Base-by-base conservation (phyloP, 2,888 invertebrate species). In the Micropterix aruncella region DNA sequence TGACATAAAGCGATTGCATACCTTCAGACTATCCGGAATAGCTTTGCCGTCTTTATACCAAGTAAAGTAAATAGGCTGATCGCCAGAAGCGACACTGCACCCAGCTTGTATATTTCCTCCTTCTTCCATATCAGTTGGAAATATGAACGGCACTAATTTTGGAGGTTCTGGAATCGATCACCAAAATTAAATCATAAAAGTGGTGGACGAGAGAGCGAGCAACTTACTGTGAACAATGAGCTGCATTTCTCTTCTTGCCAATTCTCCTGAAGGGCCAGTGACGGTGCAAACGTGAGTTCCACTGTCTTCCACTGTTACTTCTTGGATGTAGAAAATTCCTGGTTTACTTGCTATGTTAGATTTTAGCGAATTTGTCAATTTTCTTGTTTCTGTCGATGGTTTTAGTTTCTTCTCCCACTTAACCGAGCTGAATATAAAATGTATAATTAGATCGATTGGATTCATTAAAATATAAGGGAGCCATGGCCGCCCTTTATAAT, bases 101-200 rank as follows among this genome's bases (percentile, higher is more conserved):
- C 83, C 79, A 46, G 84, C 79, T 58, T 83, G 77, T 48, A 80
- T 78, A 52, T 83, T 63, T 56, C 83, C 77, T 49, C 81, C 78
- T 65, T 84, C 76, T 62, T 80, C 79, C 14, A 82, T 68, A 56
- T 77, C 79, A 50, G 75, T 70, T 1, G 83, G 81, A 57, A 86
- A 85, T 45, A 69, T 71, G 60, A 87, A 84, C 18, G 82, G 77
- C 56, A 82, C 82, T 57, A 84, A 75, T 50, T 81, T 74, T 12
- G 83, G 83, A 9, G 83, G 82, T 60, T 47, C 50, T 50, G 44
- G 66, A 72, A n/a, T n/a, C n/a, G n/a, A n/a, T n/a, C n/a, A 5
- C 27, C 27, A 27, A 27, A 12, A 27, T 12, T 12, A 27, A 7
- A 7, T 27, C 27, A 5, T 5, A 27, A 27, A 27, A 12, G 7